These are phyloP conservation scores for Coronaproctus castanopsis DNA, from an alignment of 2,888 invertebrate genomes.

Conservation along the genomic window DNA sequence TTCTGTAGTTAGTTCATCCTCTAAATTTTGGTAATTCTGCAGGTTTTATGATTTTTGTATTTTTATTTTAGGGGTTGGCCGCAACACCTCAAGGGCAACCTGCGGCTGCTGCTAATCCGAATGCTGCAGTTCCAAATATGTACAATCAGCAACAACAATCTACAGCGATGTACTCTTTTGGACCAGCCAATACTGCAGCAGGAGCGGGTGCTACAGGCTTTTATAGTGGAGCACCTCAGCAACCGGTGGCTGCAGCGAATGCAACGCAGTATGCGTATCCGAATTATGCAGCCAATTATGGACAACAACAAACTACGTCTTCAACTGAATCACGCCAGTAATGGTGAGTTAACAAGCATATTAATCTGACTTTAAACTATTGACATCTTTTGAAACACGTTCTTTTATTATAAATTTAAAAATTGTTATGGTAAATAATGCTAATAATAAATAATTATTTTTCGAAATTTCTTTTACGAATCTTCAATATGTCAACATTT, in stretches of 20 bases:
- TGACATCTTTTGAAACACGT: too few species aligned
- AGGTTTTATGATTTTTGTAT: too few species aligned
- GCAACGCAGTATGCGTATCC: slow-evolving; percentile 7
- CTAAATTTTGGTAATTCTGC: too few species aligned
- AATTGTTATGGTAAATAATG: too few species aligned
- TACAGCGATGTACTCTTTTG: not conserved
- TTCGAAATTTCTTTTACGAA: too few species aligned
- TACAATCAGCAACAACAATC: slow-evolving; percentile 6
- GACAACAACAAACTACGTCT: slow-evolving; percentile 3
- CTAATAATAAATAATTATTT: too few species aligned
- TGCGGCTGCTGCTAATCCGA: not conserved
- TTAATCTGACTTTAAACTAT: too few species aligned
- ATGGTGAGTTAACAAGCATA: slow-evolving; percentile 12
- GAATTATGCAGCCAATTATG: slow-evolving; percentile 8
- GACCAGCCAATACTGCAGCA: slow-evolving; percentile 2
- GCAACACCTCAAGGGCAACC: slow-evolving; percentile 2
- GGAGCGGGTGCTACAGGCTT: slow-evolving; percentile 1
- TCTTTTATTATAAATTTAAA: too few species aligned
- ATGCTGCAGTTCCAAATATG: slow-evolving; percentile 9
- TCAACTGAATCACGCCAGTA: slow-evolving; percentile 10
- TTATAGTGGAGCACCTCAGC: slow-evolving; percentile 5
- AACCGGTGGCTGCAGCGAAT: not conserved
- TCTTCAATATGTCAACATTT: too few species aligned
- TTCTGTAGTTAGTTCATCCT: too few species aligned
- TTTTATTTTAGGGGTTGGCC: not conserved